Conservation (phyloP, 2,888 invertebrate genomes). For the Dryobota labecula region DNA sequence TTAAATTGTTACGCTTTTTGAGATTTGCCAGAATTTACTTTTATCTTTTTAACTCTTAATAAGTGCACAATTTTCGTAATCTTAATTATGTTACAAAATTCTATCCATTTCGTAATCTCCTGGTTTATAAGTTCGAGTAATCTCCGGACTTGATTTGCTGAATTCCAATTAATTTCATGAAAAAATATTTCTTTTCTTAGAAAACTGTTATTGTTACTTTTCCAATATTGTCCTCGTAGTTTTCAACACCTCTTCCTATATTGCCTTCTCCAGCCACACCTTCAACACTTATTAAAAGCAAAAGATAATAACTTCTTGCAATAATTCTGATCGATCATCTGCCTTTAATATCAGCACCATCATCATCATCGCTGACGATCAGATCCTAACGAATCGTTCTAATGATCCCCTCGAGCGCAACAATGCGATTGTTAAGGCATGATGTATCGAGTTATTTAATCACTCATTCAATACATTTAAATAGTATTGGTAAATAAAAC, state of each 20-base stretch:
- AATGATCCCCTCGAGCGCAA: conserved; percentile 73
- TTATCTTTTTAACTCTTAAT: background rate
- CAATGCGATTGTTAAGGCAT: conserved; percentile 80
- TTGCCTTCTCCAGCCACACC: background rate
- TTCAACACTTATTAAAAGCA: background rate
- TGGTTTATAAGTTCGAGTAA: background rate
- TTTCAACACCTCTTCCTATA: background rate
- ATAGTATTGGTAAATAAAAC: conserved; percentile 74
- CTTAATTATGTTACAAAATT: background rate
- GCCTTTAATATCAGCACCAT: conserved; percentile 42
- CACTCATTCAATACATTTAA: conserved; percentile 76
- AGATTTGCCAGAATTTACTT: background rate
- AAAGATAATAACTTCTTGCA: background rate
- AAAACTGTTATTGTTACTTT: background rate
- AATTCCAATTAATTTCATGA: background rate
- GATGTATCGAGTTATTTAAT: conserved; percentile 81
- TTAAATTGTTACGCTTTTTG: conserved; percentile 21
- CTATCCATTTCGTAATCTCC: background rate
- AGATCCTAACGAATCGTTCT: conserved; percentile 67
- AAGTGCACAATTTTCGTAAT: background rate
- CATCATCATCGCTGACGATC: conserved; percentile 54
- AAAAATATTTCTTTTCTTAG: background rate
- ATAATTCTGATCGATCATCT: conserved; percentile 20
- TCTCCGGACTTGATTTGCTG: background rate
- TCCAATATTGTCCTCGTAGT: background rate